Conservation (phyloP, 2,113 vertebrate genomes). For the Marcusenius ussheri region DNA sequence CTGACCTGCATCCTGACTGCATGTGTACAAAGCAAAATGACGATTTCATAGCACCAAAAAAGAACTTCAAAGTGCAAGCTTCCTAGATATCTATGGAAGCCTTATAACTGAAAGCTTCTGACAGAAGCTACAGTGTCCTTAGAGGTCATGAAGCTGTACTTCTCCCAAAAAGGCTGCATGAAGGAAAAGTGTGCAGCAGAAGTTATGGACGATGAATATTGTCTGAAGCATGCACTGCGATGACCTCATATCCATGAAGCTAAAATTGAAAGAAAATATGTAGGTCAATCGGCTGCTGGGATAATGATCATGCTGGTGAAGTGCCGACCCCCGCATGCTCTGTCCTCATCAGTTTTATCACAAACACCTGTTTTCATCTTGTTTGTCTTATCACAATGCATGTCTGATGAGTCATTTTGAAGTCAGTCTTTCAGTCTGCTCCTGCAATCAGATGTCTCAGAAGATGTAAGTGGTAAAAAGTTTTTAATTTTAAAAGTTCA, state of each 20-base stretch:
- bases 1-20: background rate
- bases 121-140: background rate
- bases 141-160: background rate
- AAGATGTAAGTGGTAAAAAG: background rate
- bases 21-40: background rate
- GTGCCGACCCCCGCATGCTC: background rate
- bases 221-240: background rate
- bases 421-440: background rate
- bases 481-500: background rate
- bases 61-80: background rate
- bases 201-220: background rate
- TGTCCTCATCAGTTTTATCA: background rate
- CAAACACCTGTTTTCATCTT: background rate
- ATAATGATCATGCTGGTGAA: background rate
- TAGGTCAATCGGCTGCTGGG: background rate
- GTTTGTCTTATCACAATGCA: background rate
- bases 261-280: background rate
- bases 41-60: background rate
- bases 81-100: background rate
- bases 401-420: background rate
- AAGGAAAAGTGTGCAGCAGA: background rate
- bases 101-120: background rate
- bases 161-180: background rate
- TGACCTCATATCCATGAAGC: background rate
- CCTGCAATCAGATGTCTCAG: slow-evolving; percentile 12